Evolutionary conservation across 2,113 vertebrate genomes (phyloP), one percentile per base, ranked within the genome.

Genomic region (Eulemur rufifrons): DNA sequence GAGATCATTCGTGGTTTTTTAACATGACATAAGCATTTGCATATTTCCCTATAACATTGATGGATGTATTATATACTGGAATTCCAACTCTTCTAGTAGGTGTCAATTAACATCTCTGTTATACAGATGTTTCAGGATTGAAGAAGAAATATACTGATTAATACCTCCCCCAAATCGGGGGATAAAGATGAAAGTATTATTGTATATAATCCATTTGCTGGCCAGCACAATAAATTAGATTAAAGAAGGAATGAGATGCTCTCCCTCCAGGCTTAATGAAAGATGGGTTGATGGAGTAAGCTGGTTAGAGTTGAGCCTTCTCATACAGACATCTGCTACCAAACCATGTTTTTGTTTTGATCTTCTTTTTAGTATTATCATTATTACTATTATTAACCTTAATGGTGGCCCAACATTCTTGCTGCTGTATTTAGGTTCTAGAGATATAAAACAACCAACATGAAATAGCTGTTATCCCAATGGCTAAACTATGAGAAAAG

Each of bases 191-290:
- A 95, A 98, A 93, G 81, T 83, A 95, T 97, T 96, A 88, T 56
- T 56, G 21, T 8, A 56, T 89, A 86, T 95, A 97, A 96, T 98
- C 95, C 84, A 96, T 95, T 96, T 95, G 56, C 81, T 89, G 66
- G 74, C 71, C 91, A 98, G 88, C 59, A 94, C 94, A 97, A 63
- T 78, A 98, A 97, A 98, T 98, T 97, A 97, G 98, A 98, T 98
- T 98, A 98, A 95, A 97, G 93, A 95, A 97, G 64, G 45, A 97
- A 97, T 87, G 69, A 97, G 95, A 89, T 56, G 34, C 82, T 95
- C 64, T 97, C 89, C 96, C 97, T 94, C 83, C 91, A 87, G 86
- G 95, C 83, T 96, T 97, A 94, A 76, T 81, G 86, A 98, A 98
- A 98, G 97, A 97, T 95, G 90, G 88, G 29, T 8, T 98, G 98